Evolutionary conservation across 2,888 invertebrate genomes (phyloP).

Genomic region (Chorisops tibialis): DNA sequence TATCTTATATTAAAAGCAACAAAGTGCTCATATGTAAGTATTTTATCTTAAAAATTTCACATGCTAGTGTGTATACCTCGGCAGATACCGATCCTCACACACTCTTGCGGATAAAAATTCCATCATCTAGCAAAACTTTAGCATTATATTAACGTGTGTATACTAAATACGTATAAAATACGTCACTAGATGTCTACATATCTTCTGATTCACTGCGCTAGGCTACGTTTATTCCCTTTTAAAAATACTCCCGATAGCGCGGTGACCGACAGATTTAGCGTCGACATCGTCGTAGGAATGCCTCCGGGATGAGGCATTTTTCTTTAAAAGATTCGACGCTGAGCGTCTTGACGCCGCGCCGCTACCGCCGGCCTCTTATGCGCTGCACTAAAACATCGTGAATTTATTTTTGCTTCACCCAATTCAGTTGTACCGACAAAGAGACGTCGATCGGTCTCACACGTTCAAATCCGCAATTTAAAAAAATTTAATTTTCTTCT

Average conservation of each 20-base stretch:
- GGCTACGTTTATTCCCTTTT: not conserved
- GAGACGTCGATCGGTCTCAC: conserved; percentile 38
- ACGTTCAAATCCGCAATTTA: conserved; percentile 15
- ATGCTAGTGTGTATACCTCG: too few species aligned
- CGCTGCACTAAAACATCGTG: too few species aligned
- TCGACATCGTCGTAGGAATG: not conserved
- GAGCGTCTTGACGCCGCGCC: conserved; percentile 19
- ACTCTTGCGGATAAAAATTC: too few species aligned
- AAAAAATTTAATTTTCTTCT: not conserved
- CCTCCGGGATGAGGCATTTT: not conserved
- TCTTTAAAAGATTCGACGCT: not conserved
- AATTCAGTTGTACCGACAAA: conserved; percentile 37
- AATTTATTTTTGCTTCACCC: conserved; percentile 28
- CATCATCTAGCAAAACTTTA: too few species aligned
- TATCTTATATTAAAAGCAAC: too few species aligned
- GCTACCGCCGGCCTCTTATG: not conserved
- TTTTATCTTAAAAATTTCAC: too few species aligned
- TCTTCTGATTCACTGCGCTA: not conserved
- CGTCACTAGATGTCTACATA: not conserved
- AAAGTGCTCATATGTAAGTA: too few species aligned
- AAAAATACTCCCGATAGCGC: not conserved
- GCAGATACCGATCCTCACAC: too few species aligned
- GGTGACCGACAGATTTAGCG: not conserved
- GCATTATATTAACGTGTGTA: too few species aligned
- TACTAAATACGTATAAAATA: not conserved